Conservation (phyloP, 2,797 vertebrate genomes). For the Gymnoscopelus braueri region DNA sequence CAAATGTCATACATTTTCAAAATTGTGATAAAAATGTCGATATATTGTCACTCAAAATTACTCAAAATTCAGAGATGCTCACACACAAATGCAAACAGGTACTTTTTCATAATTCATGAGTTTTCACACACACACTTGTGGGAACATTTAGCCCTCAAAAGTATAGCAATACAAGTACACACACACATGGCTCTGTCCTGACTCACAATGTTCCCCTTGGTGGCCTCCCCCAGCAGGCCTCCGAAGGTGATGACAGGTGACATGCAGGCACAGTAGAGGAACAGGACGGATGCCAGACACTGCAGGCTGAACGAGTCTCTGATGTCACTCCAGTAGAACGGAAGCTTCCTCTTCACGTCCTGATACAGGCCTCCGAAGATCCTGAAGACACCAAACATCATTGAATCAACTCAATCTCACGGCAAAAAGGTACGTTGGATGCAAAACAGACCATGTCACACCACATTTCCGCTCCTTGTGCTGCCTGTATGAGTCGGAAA, state of each 20-base stretch:
- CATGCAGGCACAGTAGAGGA: constrained; percentile 99
- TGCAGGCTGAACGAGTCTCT: constrained; percentile 95
- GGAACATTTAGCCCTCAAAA: no score
- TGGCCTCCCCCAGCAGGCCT: constrained; percentile 96
- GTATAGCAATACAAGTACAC: not conserved
- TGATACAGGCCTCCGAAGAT: constrained; percentile 94
- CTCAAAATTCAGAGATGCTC: no score
- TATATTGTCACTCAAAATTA: no score
- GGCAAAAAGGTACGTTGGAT: no score
- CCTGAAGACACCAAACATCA: constrained; percentile 67
- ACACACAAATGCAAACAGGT: no score
- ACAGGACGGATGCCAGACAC: constrained; percentile 97
- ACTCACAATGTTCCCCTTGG: constrained; percentile 97
- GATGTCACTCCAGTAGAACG: constrained; percentile 98
- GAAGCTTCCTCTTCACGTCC: constrained; percentile 93
- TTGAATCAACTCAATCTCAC: no score
- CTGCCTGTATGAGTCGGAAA: no score
- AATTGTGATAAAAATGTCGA: no score
- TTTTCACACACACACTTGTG: not conserved
- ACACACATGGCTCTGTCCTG: constrained; percentile 26
- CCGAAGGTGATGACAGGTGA: constrained; percentile 99
- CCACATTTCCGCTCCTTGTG: no score
- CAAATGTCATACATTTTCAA: no score
- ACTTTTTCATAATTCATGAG: no score
- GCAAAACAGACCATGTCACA: no score